Base-by-base conservation (phyloP, 2,113 vertebrate genomes). In the Origma solitaria region DNA sequence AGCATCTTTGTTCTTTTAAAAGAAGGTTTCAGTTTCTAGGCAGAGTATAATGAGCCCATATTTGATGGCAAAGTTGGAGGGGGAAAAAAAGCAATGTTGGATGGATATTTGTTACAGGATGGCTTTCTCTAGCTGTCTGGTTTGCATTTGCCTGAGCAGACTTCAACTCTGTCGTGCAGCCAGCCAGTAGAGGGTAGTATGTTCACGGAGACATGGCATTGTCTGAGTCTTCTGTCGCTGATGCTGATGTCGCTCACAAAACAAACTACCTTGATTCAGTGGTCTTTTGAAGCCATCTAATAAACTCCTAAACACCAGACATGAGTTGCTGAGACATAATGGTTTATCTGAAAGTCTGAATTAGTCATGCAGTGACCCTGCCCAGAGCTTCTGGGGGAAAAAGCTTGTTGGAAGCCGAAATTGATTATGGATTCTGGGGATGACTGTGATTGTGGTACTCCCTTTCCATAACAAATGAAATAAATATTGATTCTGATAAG, bases 81-180 rank as follows among this genome's bases (percentile, higher is more conserved):
- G 64, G 19, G 12, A 0, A 8, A 27, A 88, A 47, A 83, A 51
- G 6, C 33, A n/a, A 4, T 42, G 51, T n/a, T n/a, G 51, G 20
- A 7, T 72, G 35, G 14, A 20, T 66, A 4, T 76, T 82, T 76
- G 11, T 28, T 50, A 3, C 5, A 28, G 53, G 20, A 27, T 42
- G 18, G 16, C 21, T 90, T 92, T 89, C 23, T 21, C 12, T 49
- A 9, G 9, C 16, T 84, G 22, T 27, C 27, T 56, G 40, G 17
- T 22, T 62, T 40, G 24, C 1, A 0, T 73, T 57, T 73, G 9
- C 38, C 30, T 58, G 17, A 61, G 2, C 38, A 78, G 28, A 20
- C 4, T 60, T 64, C 44, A n/a, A 1, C 9, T 13, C 20, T 47
- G 8, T 50, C 4, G 1, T 10, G 38, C 42, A 37, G 0, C 9